Conservation (phyloP, 2,113 vertebrate species). For the Mirounga angustirostris region DNA sequence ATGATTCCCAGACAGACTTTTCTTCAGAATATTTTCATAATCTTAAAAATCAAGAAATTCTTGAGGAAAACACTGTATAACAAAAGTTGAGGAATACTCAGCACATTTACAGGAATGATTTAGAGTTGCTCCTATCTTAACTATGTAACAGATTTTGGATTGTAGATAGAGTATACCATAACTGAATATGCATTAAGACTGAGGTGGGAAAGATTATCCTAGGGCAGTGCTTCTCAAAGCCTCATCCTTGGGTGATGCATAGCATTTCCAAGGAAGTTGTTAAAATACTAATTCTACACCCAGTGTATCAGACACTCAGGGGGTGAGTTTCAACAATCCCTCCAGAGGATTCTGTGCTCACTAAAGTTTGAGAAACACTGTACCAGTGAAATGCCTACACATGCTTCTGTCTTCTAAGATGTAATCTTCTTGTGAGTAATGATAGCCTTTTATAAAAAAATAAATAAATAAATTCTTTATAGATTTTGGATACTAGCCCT, state of each 20-base stretch:
- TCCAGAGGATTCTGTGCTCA: not conserved
- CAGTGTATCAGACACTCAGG: not conserved
- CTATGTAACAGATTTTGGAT: not conserved
- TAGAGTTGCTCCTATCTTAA: not conserved
- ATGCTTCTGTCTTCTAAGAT: not conserved
- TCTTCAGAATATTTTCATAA: conserved; percentile 34
- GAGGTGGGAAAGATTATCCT: too few relatives aligned
- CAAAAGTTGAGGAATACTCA: not conserved
- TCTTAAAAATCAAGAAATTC: conserved; percentile 25
- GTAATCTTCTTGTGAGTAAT: not conserved
- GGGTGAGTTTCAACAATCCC: not conserved
- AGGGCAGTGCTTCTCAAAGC: not conserved
- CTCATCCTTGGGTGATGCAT: not conserved
- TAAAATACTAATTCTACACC: not conserved
- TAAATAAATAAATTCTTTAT: too few relatives aligned
- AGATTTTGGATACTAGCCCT: too few relatives aligned
- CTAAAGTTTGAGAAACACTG: not conserved
- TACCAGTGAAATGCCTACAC: not conserved
- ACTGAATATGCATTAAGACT: not conserved
- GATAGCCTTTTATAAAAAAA: not conserved
- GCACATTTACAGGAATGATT: not conserved
- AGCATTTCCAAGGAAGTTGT: not conserved
- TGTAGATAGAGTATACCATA: not conserved
- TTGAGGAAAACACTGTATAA: conserved; percentile 12
- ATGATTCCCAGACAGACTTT: conserved; percentile 24